Evolutionary conservation across 2,113 vertebrate genomes (phyloP), one percentile per base, ranked within the genome.

Genomic region (Passerina amoena): DNA sequence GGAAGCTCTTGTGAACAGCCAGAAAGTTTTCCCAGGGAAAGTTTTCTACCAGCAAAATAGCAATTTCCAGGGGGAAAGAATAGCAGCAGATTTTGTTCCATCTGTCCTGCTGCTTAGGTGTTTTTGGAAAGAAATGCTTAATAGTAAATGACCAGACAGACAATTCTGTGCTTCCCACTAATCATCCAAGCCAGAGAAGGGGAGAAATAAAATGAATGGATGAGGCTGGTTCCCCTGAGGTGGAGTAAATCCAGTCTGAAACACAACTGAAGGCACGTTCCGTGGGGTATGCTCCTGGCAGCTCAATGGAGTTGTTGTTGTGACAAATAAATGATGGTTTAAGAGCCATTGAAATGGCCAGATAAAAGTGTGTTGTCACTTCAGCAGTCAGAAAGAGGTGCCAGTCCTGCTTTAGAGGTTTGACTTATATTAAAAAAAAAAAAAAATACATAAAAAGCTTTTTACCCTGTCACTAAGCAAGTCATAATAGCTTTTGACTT

Each of bases 341-440:
- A 96, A 97, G 86, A 96, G 63, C 44, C 68, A 54, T 37, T 96
- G 94, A 96, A 98, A 97, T 86, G 89, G 82, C 50, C 91, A 93
- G 77, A 93, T 92, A 90, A 94, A 96, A 95, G 92, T 75, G 47
- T 73, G 78, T 76, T 96, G 94, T 95, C 90, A 91, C 84, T 78
- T 77, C 80, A 93, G 77, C 84, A 84, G 40, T 94, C 87, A 96
- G 88, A 97, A 97, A 71, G 86, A 96, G 86, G 97, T 91, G 88
- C 79, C 90, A 94, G 79, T 92, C 93, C 79, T 71, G 48, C 81
- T 84, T 95, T 91, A 90, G 88, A 96, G 92, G 63, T 91, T 96
- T 95, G 93, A 71, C 68, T 96, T 92, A 14, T 90, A 56, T 92
- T 95, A 28, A 37, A 37, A 37, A 37, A 37, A 37, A 37, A 37